Evolutionary conservation across 2,888 invertebrate genomes (phyloP).

Genomic region (Lasioglossum morio): DNA sequence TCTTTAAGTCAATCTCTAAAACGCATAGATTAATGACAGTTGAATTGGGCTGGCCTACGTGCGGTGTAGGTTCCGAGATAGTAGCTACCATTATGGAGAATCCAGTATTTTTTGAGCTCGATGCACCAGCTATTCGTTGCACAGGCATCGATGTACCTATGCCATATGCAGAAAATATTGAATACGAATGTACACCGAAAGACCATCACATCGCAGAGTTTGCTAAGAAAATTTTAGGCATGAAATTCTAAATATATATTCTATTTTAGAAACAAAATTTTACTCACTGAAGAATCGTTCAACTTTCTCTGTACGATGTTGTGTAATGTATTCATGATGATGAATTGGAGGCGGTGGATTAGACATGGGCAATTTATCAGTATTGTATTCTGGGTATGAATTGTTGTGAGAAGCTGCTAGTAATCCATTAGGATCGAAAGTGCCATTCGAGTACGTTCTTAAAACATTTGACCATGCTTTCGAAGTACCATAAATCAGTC

Average conservation of each 20-base stretch:
- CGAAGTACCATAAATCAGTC: constrained; percentile 87
- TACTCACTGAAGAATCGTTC: constrained; percentile 86
- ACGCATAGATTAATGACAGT: constrained; percentile 88
- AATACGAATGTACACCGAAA: constrained; percentile 72
- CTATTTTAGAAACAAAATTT: constrained; percentile 38
- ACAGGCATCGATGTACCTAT: constrained; percentile 72
- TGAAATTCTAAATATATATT: constrained; percentile 55
- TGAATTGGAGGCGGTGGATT: constrained; percentile 87
- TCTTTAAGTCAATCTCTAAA: constrained; percentile 87
- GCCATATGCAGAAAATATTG: constrained; percentile 72
- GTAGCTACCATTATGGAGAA: constrained; percentile 73
- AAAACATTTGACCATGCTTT: constrained; percentile 87
- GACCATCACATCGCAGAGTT: constrained; percentile 69
- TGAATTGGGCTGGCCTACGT: constrained; percentile 89
- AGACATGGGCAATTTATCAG: constrained; percentile 86
- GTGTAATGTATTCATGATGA: constrained; percentile 82
- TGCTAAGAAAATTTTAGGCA: constrained; percentile 69
- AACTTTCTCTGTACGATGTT: constrained; percentile 84
- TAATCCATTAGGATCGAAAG: constrained; percentile 83
- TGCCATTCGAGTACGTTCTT: constrained; percentile 85
- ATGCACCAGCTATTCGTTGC: constrained; percentile 71
- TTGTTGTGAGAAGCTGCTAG: constrained; percentile 81
- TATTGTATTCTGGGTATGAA: constrained; percentile 86
- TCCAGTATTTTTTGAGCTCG: constrained; percentile 72
- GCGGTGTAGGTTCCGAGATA: constrained; percentile 84